These are phyloP conservation scores for Euzophera pinguis DNA, from an alignment of 2,888 invertebrate genomes.

Conservation along the genomic window DNA sequence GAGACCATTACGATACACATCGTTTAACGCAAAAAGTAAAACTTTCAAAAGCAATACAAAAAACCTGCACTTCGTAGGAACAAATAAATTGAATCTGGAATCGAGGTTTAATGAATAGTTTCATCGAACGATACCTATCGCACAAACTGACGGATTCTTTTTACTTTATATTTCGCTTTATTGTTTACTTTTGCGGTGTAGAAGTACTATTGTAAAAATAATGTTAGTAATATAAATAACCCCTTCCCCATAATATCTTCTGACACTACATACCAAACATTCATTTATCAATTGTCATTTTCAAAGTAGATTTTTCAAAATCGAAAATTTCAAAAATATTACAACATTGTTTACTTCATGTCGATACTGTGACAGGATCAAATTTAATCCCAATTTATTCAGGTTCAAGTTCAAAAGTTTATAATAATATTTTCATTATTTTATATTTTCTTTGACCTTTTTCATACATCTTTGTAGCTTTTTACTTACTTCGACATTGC, in stretches of 20 bases:
- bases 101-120: constrained; percentile 38
- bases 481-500: constrained; percentile 9
- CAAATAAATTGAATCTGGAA: constrained; percentile 45
- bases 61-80: constrained; percentile 38
- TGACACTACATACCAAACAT: too few relatives aligned
- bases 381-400: background rate
- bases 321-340: too few relatives aligned
- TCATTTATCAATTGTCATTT: too few relatives aligned
- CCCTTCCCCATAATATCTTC: too few relatives aligned
- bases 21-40: constrained; percentile 56
- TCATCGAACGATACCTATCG: constrained; percentile 17
- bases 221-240: too few relatives aligned
- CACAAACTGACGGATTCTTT: constrained; percentile 18
- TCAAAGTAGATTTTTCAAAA: too few relatives aligned
- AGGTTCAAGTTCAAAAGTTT: background rate
- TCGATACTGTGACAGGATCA: too few relatives aligned
- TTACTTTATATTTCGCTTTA: background rate
- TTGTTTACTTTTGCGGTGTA: background rate
- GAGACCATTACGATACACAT: constrained; percentile 56
- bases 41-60: constrained; percentile 33
- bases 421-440: background rate
- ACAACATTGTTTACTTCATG: too few relatives aligned
- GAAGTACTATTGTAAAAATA: too few relatives aligned
- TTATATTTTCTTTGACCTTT: background rate
- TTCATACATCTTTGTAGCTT: background rate